Evolutionary conservation across 1,140 invertebrate genomes (phyloP).

Genomic region (Archivesica marissinica): DNA sequence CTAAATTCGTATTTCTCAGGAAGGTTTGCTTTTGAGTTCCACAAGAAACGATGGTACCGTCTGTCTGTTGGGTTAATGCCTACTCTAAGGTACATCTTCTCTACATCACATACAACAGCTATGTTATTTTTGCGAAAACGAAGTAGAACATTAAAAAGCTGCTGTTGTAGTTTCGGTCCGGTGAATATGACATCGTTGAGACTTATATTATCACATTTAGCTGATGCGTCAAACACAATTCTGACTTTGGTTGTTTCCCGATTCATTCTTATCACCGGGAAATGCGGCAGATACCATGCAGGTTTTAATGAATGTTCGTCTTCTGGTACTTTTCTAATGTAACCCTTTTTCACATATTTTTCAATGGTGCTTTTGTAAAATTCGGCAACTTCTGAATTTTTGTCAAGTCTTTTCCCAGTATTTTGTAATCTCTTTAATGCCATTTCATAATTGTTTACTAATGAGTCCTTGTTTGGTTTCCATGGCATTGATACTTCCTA

Average conservation of each 20-base stretch:
- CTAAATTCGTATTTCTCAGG: constrained; percentile 43
- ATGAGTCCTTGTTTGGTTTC: constrained; percentile 25
- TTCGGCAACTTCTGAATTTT: constrained; percentile 22
- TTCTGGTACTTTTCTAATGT: constrained; percentile 57
- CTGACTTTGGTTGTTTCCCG: constrained; percentile 59
- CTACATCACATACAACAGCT: constrained; percentile 59
- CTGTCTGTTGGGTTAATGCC: constrained; percentile 12
- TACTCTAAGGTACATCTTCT: constrained; percentile 58
- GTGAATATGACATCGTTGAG: constrained; percentile 61
- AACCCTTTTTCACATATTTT: constrained; percentile 63
- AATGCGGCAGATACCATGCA: constrained; percentile 59
- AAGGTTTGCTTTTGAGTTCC: neutral
- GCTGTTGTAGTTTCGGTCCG: constrained; percentile 81
- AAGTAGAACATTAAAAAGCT: constrained; percentile 62
- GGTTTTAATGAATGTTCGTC: neutral
- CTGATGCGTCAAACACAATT: constrained; percentile 60
- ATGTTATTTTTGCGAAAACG: constrained; percentile 65
- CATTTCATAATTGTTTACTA: constrained; percentile 60
- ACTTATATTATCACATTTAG: constrained; percentile 18
- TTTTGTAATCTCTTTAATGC: constrained; percentile 47
- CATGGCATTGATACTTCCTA: constrained; percentile 65
- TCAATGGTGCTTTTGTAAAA: constrained; percentile 51
- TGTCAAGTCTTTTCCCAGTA: constrained; percentile 47
- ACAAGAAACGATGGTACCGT: constrained; percentile 46
- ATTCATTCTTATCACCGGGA: constrained; percentile 41